Conservation (phyloP, 2,888 invertebrate genomes). For the Pyrgus malvae region DNA sequence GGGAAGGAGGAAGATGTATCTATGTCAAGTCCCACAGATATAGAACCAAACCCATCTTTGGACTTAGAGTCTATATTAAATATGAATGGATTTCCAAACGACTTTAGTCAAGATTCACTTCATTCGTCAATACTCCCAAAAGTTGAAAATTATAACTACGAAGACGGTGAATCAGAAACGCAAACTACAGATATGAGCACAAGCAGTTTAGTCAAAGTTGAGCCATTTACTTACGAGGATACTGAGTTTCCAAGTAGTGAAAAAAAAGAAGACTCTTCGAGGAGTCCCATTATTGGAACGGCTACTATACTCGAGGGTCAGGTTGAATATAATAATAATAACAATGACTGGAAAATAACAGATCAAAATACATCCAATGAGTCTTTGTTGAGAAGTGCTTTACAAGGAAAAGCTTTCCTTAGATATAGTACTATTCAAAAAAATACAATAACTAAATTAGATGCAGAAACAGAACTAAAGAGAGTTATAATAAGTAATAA, state of each 20-base stretch:
- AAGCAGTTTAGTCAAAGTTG: conserved; percentile 79
- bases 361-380: conserved; percentile 88
- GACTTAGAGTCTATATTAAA: conserved; percentile 92
- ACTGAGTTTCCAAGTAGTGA: conserved; percentile 63
- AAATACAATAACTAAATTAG: conserved; percentile 70
- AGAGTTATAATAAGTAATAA: conserved; percentile 71
- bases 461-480: conserved; percentile 64
- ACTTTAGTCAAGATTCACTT: conserved; percentile 80
- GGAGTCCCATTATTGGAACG: conserved; percentile 71
- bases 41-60: conserved; percentile 83
- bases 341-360: conserved; percentile 91
- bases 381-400: conserved; percentile 89
- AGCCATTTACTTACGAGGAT: conserved; percentile 69
- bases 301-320: conserved; percentile 76
- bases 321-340: conserved; percentile 85
- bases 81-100: conserved; percentile 83
- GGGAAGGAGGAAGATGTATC: conserved; percentile 84
- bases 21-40: conserved; percentile 82
- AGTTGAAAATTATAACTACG: conserved; percentile 88
- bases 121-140: conserved; percentile 82
- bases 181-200: conserved; percentile 86
- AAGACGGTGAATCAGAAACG: conserved; percentile 90
- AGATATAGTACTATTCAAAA: conserved; percentile 81
- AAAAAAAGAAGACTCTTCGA: conserved; percentile 66
- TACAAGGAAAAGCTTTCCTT: conserved; percentile 88